These are phyloP conservation scores for Heliconius ismenius DNA, from an alignment of 2,888 invertebrate species.

Conservation along the genomic window DNA sequence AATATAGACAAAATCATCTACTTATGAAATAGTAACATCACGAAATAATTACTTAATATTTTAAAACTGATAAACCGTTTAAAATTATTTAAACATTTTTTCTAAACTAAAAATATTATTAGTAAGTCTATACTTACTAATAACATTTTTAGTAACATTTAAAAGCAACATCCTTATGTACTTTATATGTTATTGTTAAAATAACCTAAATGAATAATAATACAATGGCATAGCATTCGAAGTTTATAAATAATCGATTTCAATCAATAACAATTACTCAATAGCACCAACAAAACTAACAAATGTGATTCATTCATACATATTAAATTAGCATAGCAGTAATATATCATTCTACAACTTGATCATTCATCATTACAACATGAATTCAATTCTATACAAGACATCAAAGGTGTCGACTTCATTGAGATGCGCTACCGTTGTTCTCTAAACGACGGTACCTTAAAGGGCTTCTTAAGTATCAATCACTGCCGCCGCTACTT, in stretches of 20 bases:
- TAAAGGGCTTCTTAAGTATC: conserved; percentile 32
- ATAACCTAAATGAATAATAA: too few relatives aligned
- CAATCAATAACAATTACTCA: not conserved
- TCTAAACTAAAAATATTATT: too few relatives aligned
- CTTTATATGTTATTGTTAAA: too few relatives aligned
- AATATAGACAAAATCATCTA: too few relatives aligned
- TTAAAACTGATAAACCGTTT: too few relatives aligned
- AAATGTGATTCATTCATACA: not conserved
- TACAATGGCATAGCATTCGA: not conserved
- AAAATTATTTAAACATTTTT: too few relatives aligned
- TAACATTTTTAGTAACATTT: too few relatives aligned
- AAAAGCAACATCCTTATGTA: too few relatives aligned
- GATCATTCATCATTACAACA: conserved; percentile 3
- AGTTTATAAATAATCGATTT: not conserved
- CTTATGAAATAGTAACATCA: too few relatives aligned
- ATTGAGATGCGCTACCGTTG: conserved; percentile 28
- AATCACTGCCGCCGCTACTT: conserved; percentile 30
- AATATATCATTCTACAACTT: conserved; percentile 8
- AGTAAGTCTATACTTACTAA: too few relatives aligned
- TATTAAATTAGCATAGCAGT: conserved; percentile 4
- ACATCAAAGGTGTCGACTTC: conserved; percentile 24
- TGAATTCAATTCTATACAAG: conserved; percentile 21
- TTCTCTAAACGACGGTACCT: conserved; percentile 30
- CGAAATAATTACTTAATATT: too few relatives aligned
- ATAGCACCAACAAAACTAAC: not conserved